Percentiles rank a stretch among this genome's conserved stretches.
Evolutionary conservation across 2,888 invertebrate genomes (phyloP).

Genomic region (Xanthia togata): DNA sequence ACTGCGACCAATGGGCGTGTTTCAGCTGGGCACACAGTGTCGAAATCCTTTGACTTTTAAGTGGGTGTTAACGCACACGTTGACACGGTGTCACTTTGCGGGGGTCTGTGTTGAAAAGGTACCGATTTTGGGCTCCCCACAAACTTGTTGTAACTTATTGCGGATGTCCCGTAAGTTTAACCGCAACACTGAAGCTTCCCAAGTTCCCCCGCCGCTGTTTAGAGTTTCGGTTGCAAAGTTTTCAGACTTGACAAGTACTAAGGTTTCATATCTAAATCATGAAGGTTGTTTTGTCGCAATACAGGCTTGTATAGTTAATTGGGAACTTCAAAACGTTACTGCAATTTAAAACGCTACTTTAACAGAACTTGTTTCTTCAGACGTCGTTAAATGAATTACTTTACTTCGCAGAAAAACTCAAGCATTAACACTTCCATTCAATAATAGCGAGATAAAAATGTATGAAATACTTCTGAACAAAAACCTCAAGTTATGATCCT

Average conservation of each 20-base stretch:
- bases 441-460: conserved; percentile 33
- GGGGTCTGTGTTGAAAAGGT: conserved; percentile 55
- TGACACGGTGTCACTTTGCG: conserved; percentile 52
- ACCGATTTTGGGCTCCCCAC: conserved; percentile 70
- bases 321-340: conserved; percentile 20
- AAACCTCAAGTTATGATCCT: conserved; percentile 41
- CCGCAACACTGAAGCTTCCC: conserved; percentile 77
- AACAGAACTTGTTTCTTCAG: not conserved
- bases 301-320: conserved; percentile 28
- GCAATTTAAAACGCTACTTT: conserved; percentile 11
- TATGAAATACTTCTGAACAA: conserved; percentile 45
- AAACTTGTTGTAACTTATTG: conserved; percentile 79
- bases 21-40: conserved; percentile 68
- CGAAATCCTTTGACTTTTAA: conserved; percentile 48
- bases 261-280: conserved; percentile 64
- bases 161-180: conserved; percentile 81
- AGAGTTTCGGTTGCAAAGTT: conserved; percentile 72
- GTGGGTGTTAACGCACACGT: conserved; percentile 44
- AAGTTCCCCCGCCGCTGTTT: conserved; percentile 71
- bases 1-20: conserved; percentile 72
- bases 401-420: conserved; percentile 4
- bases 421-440: conserved; percentile 39
- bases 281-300: conserved; percentile 66
- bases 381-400: conserved; percentile 11
- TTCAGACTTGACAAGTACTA: conserved; percentile 69